phyloP scores from a whole-genome alignment of 2,888 invertebrate species.

The Chrysolina americana region DNA sequence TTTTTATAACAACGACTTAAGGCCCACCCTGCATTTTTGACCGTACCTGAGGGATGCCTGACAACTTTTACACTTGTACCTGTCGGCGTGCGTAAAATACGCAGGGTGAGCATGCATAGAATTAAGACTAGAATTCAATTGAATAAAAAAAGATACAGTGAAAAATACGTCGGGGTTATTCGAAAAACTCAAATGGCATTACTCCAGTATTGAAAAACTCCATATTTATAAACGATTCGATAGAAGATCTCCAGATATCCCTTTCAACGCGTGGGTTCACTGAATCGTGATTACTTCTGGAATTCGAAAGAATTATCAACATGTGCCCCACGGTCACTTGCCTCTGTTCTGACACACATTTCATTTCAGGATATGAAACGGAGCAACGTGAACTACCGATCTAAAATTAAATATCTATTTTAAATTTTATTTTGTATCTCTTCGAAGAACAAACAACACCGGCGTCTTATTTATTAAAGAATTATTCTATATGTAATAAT shows the following conservation, averaged over 20 bases:
- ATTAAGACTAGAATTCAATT: no score
- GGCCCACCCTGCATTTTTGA: no score
- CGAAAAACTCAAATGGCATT: no score
- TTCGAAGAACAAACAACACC: constrained; percentile 7
- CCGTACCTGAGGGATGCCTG: no score
- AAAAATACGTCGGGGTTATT: no score
- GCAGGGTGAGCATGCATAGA: no score
- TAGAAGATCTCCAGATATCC: no score
- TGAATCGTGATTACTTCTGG: neutral
- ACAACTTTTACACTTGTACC: no score
- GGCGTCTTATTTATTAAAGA: constrained; percentile 3
- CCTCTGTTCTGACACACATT: constrained; percentile 44
- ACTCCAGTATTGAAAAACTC: neutral
- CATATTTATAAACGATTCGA: no score
- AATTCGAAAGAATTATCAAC: constrained; percentile 16
- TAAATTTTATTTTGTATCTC: neutral
- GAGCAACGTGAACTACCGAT: constrained; percentile 33
- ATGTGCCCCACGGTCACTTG: constrained; percentile 28
- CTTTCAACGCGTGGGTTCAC: neutral
- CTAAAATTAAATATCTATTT: constrained; percentile 16
- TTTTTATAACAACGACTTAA: no score
- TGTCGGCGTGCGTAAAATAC: no score
- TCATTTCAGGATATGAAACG: constrained; percentile 45
- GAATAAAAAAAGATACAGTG: no score
- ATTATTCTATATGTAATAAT: neutral